Conservation (phyloP, 2,888 invertebrate genomes). For the Pteria penguin region DNA sequence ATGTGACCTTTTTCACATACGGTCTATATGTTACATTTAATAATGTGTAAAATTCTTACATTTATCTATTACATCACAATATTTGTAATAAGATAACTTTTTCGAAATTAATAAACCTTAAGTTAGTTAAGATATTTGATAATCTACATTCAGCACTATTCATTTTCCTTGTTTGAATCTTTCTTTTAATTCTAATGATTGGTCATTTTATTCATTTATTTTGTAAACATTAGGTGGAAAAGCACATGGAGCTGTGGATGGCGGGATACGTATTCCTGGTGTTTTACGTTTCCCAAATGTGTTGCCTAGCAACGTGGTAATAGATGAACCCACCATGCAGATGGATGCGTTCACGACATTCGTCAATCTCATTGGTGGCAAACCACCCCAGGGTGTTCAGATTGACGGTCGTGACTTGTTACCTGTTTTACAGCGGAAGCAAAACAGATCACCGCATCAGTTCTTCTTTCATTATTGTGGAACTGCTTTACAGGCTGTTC, state of each 20-base stretch:
- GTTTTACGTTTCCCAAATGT: constrained; percentile 74
- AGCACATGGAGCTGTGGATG: constrained; percentile 76
- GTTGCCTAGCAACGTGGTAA: constrained; percentile 61
- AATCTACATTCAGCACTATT: too few relatives aligned
- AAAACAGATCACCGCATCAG: constrained; percentile 64
- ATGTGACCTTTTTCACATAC: too few relatives aligned
- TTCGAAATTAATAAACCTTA: too few relatives aligned
- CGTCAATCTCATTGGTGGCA: constrained; percentile 60
- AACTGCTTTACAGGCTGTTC: constrained; percentile 66
- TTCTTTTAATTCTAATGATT: too few relatives aligned
- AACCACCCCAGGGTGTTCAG: constrained; percentile 60
- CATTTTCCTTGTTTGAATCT: too few relatives aligned
- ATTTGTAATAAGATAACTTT: too few relatives aligned
- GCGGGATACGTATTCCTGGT: constrained; percentile 79
- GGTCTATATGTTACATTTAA: too few relatives aligned
- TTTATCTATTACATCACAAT: too few relatives aligned
- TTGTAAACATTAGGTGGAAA: constrained; percentile 79
- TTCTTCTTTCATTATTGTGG: constrained; percentile 80
- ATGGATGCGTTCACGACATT: constrained; percentile 80
- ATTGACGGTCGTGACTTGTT: constrained; percentile 78
- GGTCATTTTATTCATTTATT: too few relatives aligned
- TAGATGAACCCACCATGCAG: constrained; percentile 72
- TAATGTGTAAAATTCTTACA: too few relatives aligned
- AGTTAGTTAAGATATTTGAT: too few relatives aligned
- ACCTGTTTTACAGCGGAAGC: constrained; percentile 67